Base-by-base conservation (phyloP, 2,888 invertebrate genomes). In the Caenorhabditis auriculariae region DNA sequence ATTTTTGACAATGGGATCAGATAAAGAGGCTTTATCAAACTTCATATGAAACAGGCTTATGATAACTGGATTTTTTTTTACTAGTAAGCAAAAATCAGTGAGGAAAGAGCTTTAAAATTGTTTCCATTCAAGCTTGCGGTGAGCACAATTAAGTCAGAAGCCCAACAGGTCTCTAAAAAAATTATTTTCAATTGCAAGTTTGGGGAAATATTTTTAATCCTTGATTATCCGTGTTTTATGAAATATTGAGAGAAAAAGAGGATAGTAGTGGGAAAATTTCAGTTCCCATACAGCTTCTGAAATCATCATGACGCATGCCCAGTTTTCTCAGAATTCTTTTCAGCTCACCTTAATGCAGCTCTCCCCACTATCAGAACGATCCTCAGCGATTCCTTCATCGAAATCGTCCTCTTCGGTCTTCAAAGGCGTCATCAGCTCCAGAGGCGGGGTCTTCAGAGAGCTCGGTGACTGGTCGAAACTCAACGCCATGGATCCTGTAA, bases 381-480 rank as follows among this genome's bases (percentile, higher is more conserved):
- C 69, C 35, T 69, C 71, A 41, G 68, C 68, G 28, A 69, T 64
- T 38, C 66, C 66, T 35, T 71, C 68, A 51, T 71, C 71, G 27
- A 58, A 32, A 42, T 58, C 60, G 38, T 65, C 63, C 47, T 57
- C 60, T 26, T 62, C 51, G 15, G 29, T 37, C 23, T 28, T 24
- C n/a, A 26, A 41, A 23, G 32, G 35, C 42, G 9, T 39, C 28
- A 15, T 23, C 32, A 21, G 43, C 37, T 9, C 27, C 28, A 15
- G 37, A 35, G 3, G 24, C 26, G 17, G n/a, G 23, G 12, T 23
- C 12, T 17, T 43, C 52, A 9, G 52, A 39, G 28, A 43, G 41
- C 35, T 44, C 17, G 12, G 35, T 19, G 1, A 44, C 44, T 17
- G 43, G 52, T 5, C 37, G 44, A 19, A 42, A 42, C 23, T 42